A percentile compares a stretch with the other conserved stretches of the same genome.
phyloP scores from a whole-genome alignment of 2,113 vertebrate species.

The Nycticebus coucang region DNA sequence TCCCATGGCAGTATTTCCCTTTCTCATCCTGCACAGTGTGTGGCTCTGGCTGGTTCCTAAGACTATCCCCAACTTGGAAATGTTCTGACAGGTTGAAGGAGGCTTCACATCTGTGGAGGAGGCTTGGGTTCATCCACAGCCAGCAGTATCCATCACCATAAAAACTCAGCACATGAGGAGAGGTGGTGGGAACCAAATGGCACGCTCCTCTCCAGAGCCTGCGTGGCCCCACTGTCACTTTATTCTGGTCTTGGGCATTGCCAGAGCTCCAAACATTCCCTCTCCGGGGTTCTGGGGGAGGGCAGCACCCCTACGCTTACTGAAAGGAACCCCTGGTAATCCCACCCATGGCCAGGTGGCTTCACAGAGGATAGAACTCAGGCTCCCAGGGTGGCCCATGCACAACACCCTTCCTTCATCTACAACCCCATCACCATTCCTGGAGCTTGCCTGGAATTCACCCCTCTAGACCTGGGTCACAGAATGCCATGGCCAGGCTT shows the following conservation, averaged over 20 bases:
- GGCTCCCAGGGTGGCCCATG: accelerated
- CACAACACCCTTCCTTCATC: accelerated
- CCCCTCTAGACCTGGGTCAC: background rate
- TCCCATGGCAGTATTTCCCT: too few relatives aligned
- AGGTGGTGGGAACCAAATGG: background rate
- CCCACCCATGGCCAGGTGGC: background rate
- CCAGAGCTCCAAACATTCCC: accelerated
- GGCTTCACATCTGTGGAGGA: background rate
- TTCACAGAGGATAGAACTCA: background rate
- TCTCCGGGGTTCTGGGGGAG: too few relatives aligned
- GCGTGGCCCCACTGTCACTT: accelerated
- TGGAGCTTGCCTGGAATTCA: background rate
- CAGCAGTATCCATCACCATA: too few relatives aligned
- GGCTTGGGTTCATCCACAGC: too few relatives aligned
- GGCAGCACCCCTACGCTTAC: too few relatives aligned
- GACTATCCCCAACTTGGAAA: background rate
- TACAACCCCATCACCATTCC: too few relatives aligned
- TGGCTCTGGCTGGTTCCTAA: background rate
- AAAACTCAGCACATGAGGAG: background rate
- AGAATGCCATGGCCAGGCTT: background rate
- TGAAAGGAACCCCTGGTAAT: background rate
- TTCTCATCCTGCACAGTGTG: too few relatives aligned
- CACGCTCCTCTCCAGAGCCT: accelerated
- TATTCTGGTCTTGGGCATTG: accelerated
- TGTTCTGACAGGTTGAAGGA: background rate